phyloP scores from a whole-genome alignment of 2,113 vertebrate genomes.

The Aythya baeri region DNA sequence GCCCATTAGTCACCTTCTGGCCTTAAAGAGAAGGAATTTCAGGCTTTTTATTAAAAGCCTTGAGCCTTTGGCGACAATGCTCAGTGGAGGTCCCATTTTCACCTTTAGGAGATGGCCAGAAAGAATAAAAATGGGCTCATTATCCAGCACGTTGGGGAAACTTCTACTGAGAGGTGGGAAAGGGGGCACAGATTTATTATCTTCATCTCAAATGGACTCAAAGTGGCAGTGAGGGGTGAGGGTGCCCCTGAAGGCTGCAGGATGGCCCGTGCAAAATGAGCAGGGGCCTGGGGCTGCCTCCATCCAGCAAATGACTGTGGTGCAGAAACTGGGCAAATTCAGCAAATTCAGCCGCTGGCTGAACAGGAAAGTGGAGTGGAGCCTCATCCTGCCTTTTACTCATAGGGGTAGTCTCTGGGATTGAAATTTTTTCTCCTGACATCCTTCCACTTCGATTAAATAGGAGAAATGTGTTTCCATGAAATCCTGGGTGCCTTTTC shows the following conservation, averaged over 20 bases:
- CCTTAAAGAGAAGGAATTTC: conserved; percentile 1
- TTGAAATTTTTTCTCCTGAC: not conserved
- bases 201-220: not conserved
- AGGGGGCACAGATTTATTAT: not conserved
- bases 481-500: conserved; percentile 31
- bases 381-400: not conserved
- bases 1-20: conserved; percentile 35
- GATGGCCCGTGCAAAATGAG: not conserved
- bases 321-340: not conserved
- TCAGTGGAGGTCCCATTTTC: not conserved
- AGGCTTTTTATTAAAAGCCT: conserved; percentile 1
- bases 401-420: not conserved
- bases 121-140: conserved; percentile 11
- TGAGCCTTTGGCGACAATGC: not conserved
- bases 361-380: not conserved
- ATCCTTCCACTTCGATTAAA: conserved; percentile 45
- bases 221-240: not conserved
- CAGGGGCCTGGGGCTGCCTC: not conserved
- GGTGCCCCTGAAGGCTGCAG: not conserved
- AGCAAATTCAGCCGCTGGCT: not conserved
- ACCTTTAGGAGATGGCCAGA: not conserved
- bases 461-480: conserved; percentile 30
- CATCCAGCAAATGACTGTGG: not conserved
- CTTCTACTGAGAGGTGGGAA: not conserved
- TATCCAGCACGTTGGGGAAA: not conserved